Conservation (phyloP, 2,797 vertebrate genomes). For the Caiman crocodilus region DNA sequence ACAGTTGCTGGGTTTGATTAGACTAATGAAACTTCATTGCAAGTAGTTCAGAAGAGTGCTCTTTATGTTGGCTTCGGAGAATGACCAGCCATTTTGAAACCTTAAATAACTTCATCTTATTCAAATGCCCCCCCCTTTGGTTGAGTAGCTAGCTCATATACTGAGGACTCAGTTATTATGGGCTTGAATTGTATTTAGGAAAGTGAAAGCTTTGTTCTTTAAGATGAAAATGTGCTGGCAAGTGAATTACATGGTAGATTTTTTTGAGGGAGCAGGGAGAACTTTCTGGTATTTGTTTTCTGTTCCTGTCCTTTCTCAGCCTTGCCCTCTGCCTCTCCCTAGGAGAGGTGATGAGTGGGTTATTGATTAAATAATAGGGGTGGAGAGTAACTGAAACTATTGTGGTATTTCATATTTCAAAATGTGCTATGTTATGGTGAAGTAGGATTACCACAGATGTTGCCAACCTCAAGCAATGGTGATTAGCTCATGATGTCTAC, state of each 20-base stretch:
- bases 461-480: neutral
- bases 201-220: neutral
- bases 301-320: neutral
- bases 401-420: slow-evolving; percentile 28
- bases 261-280: neutral
- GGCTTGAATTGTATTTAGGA: neutral
- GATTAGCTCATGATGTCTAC: neutral
- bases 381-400: neutral
- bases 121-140: neutral
- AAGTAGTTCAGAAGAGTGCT: neutral
- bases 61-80: neutral
- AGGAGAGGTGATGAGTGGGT: slow-evolving; percentile 21
- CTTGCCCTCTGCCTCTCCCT: neutral
- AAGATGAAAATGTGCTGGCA: neutral
- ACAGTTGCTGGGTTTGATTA: too few species aligned
- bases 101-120: neutral
- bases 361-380: slow-evolving; percentile 14
- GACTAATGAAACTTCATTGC: accelerated
- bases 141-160: neutral
- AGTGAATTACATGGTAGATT: neutral
- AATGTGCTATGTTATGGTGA: slow-evolving; percentile 29
- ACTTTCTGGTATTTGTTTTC: neutral
- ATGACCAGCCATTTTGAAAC: neutral
- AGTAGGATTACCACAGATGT: neutral
- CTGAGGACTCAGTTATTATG: neutral